Evolutionary conservation across 1,140 invertebrate genomes (phyloP).

Genomic region (Trigoniulus corallinus): DNA sequence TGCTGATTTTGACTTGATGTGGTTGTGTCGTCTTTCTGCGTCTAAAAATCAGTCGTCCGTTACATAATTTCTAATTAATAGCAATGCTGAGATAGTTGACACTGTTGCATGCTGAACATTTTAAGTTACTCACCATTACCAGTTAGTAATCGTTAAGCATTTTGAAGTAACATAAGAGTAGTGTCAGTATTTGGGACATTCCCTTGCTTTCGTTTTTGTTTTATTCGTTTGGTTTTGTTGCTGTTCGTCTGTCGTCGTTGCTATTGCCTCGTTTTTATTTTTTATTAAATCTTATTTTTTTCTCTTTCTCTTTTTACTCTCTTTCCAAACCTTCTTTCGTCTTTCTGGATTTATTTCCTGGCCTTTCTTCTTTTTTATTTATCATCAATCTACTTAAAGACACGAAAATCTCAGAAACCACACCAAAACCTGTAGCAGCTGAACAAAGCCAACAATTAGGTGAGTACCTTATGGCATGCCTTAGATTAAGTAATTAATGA

Average conservation of each 20-base stretch:
- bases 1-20: too few relatives aligned
- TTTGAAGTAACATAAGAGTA: too few relatives aligned
- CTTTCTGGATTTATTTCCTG: neutral
- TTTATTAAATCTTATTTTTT: neutral
- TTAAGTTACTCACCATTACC: too few relatives aligned
- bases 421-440: neutral
- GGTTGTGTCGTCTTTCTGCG: too few relatives aligned
- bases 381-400: constrained; percentile 1
- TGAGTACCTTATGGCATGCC: neutral
- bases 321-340: constrained; percentile 6
- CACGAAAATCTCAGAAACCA: neutral
- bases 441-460: neutral
- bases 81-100: too few relatives aligned
- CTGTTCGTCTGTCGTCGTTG: neutral
- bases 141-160: too few relatives aligned
- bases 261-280: neutral
- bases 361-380: neutral
- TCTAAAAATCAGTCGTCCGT: too few relatives aligned
- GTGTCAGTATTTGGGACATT: too few relatives aligned
- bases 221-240: neutral
- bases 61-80: too few relatives aligned
- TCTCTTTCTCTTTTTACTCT: constrained; percentile 2
- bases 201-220: neutral
- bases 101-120: too few relatives aligned
- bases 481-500: too few relatives aligned